phyloP scores from a whole-genome alignment of 2,113 vertebrate genomes.

The Ciconia maguari region DNA sequence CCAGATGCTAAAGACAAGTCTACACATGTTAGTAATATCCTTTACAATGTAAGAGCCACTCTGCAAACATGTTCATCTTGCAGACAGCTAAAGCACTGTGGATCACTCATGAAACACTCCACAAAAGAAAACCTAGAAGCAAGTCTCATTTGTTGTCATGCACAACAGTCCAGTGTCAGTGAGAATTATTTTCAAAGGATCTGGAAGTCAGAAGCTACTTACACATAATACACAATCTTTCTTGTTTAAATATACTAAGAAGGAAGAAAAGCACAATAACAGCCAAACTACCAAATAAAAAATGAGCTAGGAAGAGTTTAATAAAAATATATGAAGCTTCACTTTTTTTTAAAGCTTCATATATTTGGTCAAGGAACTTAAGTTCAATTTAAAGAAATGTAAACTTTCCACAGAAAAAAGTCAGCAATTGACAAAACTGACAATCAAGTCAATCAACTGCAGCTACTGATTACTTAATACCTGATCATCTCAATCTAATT shows the following conservation, averaged over 20 bases:
- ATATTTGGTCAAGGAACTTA: background rate
- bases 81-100: background rate
- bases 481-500: background rate
- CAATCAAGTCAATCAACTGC: background rate
- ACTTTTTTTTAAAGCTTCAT: background rate
- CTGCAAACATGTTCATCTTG: rapidly evolving
- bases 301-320: background rate
- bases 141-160: background rate
- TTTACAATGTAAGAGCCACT: background rate
- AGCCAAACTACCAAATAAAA: background rate
- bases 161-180: background rate
- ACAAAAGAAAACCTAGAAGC: background rate
- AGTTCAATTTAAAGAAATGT: background rate
- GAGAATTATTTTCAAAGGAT: background rate
- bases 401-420: background rate
- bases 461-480: background rate
- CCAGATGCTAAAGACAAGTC: background rate
- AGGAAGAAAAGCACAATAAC: background rate
- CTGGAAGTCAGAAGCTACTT: background rate
- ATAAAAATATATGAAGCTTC: background rate
- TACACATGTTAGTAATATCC: background rate
- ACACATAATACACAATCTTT: background rate
- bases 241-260: background rate
- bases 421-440: background rate
- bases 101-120: background rate